A percentile compares a stretch with the other conserved stretches of the same genome.
These are phyloP conservation scores for Bombus cullumanus DNA, from an alignment of 1,140 invertebrate species.

Conservation along the genomic window DNA sequence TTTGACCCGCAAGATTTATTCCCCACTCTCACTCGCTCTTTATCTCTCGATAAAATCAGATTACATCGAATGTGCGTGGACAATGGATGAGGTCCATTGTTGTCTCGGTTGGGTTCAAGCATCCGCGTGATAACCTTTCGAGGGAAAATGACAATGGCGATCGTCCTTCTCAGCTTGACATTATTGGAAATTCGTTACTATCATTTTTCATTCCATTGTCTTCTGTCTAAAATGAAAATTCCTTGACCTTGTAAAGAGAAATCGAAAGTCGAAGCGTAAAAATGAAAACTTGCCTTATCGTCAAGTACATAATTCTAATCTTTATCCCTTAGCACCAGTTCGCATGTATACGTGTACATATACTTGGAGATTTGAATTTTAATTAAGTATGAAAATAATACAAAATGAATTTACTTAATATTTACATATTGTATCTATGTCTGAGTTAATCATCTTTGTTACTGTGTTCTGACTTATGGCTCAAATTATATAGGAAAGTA, in stretches of 20 bases:
- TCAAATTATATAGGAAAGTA: too few species aligned
- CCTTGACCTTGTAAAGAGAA: background rate
- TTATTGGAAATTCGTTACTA: background rate
- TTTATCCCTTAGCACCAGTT: background rate
- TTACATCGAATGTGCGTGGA: conserved; percentile 12
- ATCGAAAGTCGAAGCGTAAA: background rate
- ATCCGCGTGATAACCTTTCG: background rate
- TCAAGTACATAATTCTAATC: too few species aligned
- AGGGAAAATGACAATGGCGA: background rate
- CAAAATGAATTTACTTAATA: background rate
- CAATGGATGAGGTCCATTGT: conserved; percentile 5
- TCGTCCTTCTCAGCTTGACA: background rate
- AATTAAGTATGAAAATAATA: background rate
- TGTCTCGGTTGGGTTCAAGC: background rate
- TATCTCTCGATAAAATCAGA: conserved; percentile 8
- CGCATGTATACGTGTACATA: too few species aligned
- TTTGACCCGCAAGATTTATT: too few species aligned
- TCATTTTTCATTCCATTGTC: too few species aligned
- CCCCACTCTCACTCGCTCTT: background rate
- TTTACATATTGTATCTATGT: background rate
- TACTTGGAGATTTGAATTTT: too few species aligned
- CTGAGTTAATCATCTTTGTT: background rate
- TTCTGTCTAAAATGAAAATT: background rate
- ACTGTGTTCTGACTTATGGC: too few species aligned
- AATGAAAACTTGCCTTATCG: background rate